Percentiles rank a stretch among this genome's conserved stretches.
These are phyloP conservation scores for Ciona savignyi DNA, from an alignment of 23 tunicate genomes.

Conservation along the genomic window DNA sequence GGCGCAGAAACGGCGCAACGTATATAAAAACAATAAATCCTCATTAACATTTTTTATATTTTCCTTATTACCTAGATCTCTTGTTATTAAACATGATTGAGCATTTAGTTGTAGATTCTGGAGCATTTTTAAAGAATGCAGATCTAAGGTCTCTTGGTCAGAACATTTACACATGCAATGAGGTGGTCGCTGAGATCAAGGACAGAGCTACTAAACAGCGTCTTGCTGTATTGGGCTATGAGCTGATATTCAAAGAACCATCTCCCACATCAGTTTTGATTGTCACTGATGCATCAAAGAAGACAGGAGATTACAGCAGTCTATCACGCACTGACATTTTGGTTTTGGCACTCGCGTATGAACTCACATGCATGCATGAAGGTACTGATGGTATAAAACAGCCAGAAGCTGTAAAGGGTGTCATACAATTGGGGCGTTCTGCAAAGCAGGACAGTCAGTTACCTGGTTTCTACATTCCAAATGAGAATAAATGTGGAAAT, in stretches of 20 bases:
- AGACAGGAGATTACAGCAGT: constrained; percentile 70
- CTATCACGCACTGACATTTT: constrained; percentile 68
- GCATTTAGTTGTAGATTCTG: too few species aligned
- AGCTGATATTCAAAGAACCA: constrained; percentile 47
- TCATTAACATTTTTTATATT: too few species aligned
- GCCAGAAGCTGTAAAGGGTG: constrained; percentile 3
- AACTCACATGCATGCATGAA: constrained; percentile 24
- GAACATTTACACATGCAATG: constrained; percentile 59
- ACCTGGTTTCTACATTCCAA: constrained; percentile 78
- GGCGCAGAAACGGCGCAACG: too few species aligned
- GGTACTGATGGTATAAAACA: constrained; percentile 15
- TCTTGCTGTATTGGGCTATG: constrained; percentile 72
- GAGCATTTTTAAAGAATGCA: too few species aligned
- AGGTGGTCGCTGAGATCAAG: constrained; percentile 81
- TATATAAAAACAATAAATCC: too few species aligned
- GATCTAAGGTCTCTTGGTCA: constrained; percentile 23
- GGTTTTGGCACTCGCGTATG: constrained; percentile 78
- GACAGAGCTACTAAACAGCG: constrained; percentile 57
- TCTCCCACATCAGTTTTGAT: constrained; percentile 31
- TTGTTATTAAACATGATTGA: too few species aligned
- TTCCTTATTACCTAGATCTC: too few species aligned
- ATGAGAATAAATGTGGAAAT: constrained; percentile 5
- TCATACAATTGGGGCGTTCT: constrained; percentile 51
- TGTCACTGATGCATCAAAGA: constrained; percentile 29
- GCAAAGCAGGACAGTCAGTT: constrained; percentile 14